phyloP scores from a whole-genome alignment of 1,140 invertebrate genomes.

The Chlorops oryzae region DNA sequence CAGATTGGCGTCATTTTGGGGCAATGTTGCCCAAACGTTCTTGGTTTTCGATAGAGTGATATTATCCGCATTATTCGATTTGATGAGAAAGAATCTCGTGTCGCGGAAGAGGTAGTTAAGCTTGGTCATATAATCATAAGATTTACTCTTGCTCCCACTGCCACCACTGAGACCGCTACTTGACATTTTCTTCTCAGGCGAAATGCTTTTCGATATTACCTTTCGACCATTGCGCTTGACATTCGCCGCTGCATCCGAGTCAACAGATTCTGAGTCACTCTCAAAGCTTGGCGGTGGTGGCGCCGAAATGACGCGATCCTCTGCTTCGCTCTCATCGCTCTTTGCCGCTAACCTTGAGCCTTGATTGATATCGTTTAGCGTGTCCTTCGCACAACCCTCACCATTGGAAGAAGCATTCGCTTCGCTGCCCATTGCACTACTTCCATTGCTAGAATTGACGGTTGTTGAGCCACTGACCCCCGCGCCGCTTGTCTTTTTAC shows the following conservation, averaged over 20 bases:
- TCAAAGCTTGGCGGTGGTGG: conserved; percentile 23
- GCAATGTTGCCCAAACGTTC: conserved; percentile 95
- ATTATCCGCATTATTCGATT: conserved; percentile 97
- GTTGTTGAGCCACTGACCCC: background rate
- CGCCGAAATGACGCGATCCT: conserved; percentile 34
- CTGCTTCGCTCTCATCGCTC: conserved; percentile 34
- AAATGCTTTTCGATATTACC: conserved; percentile 27
- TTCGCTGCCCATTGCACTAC: conserved; percentile 9
- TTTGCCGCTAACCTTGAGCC: conserved; percentile 21
- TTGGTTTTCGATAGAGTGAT: conserved; percentile 89
- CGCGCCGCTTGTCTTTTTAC: conserved; percentile 22
- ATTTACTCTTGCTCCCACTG: conserved; percentile 51
- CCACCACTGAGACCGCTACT: conserved; percentile 12
- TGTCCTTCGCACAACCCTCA: conserved; percentile 28
- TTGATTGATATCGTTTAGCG: conserved; percentile 13
- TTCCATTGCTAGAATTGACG: conserved; percentile 1
- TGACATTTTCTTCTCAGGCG: conserved; percentile 30
- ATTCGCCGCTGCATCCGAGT: conserved; percentile 42
- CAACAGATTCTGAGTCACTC: conserved; percentile 31
- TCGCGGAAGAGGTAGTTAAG: conserved; percentile 92
- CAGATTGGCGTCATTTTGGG: conserved; percentile 92
- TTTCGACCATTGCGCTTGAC: conserved; percentile 38
- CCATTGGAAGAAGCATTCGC: background rate
- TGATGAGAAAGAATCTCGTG: conserved; percentile 94
- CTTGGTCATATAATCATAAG: conserved; percentile 80